Percentiles rank a stretch among this genome's conserved stretches.
Conservation (phyloP, 2,113 vertebrate genomes). For the Daboia siamensis region DNA sequence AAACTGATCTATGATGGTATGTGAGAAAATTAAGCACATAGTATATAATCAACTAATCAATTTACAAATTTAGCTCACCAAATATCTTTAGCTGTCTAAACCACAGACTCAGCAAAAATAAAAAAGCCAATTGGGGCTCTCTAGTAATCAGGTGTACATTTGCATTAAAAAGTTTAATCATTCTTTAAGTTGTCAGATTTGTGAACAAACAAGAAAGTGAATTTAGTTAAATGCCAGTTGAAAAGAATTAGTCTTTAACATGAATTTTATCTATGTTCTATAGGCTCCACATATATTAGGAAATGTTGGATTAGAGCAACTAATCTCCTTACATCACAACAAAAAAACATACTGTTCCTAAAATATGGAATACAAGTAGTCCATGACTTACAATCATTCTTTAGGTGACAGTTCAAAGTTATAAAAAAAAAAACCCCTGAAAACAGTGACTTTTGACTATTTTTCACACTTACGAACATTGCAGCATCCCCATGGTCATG, state of each 20-base stretch:
- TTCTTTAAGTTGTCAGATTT: neutral
- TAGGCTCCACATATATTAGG: neutral
- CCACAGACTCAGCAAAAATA: neutral
- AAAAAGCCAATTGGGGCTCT: neutral
- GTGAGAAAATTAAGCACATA: slow-evolving; percentile 38
- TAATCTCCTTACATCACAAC: neutral
- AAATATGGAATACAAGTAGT: neutral
- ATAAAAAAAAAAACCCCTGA: too few species aligned
- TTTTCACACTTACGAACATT: too few species aligned
- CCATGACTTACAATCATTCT: too few species aligned
- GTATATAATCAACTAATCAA: neutral
- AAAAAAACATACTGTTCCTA: neutral
- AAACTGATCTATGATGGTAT: slow-evolving; percentile 45
- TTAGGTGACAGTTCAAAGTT: too few species aligned
- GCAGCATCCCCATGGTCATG: too few species aligned
- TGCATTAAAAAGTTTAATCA: neutral
- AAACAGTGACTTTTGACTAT: too few species aligned
- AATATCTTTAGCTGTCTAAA: neutral
- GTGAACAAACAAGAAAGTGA: neutral
- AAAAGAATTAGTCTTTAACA: neutral
- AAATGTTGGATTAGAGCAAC: neutral
- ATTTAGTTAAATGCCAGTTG: neutral
- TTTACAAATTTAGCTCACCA: slow-evolving; percentile 25
- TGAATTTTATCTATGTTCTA: neutral
- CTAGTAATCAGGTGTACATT: neutral